Base-by-base conservation (phyloP, 92 coral and sea anemone species). In the Metridium senile region DNA sequence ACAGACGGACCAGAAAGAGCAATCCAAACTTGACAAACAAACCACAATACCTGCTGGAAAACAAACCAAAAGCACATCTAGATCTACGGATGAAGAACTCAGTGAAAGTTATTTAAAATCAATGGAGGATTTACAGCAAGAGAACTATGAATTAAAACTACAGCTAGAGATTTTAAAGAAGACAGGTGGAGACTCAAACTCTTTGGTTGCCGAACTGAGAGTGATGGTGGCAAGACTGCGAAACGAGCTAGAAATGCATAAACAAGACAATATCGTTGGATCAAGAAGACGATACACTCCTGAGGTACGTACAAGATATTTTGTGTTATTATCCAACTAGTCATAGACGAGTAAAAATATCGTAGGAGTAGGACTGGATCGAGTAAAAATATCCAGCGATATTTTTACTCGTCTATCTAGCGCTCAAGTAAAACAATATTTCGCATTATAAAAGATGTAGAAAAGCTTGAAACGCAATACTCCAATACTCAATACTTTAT, bases 231-330 rank as follows among this genome's bases (percentile, higher is more conserved):
- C 83, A 29, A 54, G 74, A 45, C 78, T 79, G 58, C 85, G 83
- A 61, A 86, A 80, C 22, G 91, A 89, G 46, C 59, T 77, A n/a
- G 88, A 82, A 64, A 43, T 67, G 72, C 70, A 82, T 67, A 80
- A 59, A 75, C 82, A 68, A 47, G 88, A 86, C 59, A 67, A 77
- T 28, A 71, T 61, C 56, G 69, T 78, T 23, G 78, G 70, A 1
- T 33, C 56, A n/a, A 81, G 76, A 57, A 71, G 83, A 1, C 66
- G 84, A 28, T 76, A 72, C 22, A 81, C 59, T 26, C 59, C 84
- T 26, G 87, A 85, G 72, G 81, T 75, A 62, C 21, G 72, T 75
- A 22, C 30, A 70, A 4, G 49, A 6, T 39, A 39, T 4, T n/a
- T n/a, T n/a, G n/a, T n/a, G n/a, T n/a, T n/a, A n/a, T n/a, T n/a